Percentiles rank a stretch among this genome's conserved stretches.
Conservation (phyloP, 2,888 invertebrate species). For the Ichneumoninae sp. region DNA sequence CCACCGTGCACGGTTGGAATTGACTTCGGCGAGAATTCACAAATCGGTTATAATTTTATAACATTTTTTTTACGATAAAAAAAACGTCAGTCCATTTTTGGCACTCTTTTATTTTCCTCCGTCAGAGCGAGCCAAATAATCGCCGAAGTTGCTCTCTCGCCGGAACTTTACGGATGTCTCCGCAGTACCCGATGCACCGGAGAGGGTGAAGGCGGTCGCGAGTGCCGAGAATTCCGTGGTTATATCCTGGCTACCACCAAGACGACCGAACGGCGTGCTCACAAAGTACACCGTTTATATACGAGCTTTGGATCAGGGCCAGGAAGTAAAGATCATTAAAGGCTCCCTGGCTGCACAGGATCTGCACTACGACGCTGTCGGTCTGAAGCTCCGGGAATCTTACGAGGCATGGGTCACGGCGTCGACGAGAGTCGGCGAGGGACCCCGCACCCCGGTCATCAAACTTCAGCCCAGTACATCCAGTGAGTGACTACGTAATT, state of each 20-base stretch:
- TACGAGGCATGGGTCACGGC: slow-evolving; percentile 88
- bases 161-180: not conserved
- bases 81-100: too few species aligned
- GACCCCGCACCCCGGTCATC: slow-evolving; percentile 86
- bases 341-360: slow-evolving; percentile 84
- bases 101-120: too few species aligned
- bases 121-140: too few species aligned
- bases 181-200: slow-evolving; percentile 87
- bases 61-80: too few species aligned
- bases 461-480: slow-evolving; percentile 85
- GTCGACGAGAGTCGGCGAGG: slow-evolving; percentile 87
- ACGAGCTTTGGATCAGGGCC: slow-evolving; percentile 86
- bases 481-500: slow-evolving; percentile 75
- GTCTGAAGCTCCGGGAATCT: slow-evolving; percentile 85
- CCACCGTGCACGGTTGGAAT: too few species aligned
- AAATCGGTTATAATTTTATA: too few species aligned
- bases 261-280: slow-evolving; percentile 87
- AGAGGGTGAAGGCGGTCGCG: slow-evolving; percentile 87
- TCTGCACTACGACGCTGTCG: slow-evolving; percentile 86
- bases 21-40: too few species aligned
- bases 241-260: slow-evolving; percentile 88
- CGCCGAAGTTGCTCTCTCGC: too few species aligned
- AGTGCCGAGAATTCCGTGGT: slow-evolving; percentile 87
- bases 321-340: slow-evolving; percentile 85
- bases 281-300: slow-evolving; percentile 88